Evolutionary conservation across 1,140 invertebrate genomes (phyloP).

Genomic region (Sinonovacula constricta): DNA sequence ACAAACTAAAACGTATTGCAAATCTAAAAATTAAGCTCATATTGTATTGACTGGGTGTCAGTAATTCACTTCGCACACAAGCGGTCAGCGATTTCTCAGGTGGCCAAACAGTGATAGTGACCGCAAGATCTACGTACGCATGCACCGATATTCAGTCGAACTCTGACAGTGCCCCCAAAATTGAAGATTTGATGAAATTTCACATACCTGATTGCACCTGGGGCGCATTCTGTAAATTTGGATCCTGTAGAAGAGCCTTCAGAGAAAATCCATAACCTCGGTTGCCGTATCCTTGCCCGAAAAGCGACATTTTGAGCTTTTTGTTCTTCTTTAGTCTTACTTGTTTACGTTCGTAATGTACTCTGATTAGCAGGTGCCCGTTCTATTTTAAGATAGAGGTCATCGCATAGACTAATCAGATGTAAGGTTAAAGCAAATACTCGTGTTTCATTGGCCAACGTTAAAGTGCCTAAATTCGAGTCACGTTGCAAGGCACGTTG

Average conservation of each 20-base stretch:
- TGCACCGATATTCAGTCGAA: no score
- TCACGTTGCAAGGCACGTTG: slow-evolving; percentile 27
- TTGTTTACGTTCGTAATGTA: not conserved
- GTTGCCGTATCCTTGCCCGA: slow-evolving; percentile 48
- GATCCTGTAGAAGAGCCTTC: slow-evolving; percentile 68
- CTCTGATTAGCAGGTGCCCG: not conserved
- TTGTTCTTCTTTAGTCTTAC: not conserved
- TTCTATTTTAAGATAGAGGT: not conserved
- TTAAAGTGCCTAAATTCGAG: not conserved
- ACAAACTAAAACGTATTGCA: no score
- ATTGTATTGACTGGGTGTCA: no score
- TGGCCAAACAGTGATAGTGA: no score
- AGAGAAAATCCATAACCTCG: slow-evolving; percentile 60
- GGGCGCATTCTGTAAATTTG: slow-evolving; percentile 65
- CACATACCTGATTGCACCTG: slow-evolving; percentile 44
- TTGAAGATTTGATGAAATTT: no score
- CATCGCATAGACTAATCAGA: slow-evolving; percentile 5
- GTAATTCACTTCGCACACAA: no score
- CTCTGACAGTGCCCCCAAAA: no score
- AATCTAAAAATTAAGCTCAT: no score
- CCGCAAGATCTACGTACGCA: no score
- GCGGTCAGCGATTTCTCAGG: no score
- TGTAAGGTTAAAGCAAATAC: not conserved
- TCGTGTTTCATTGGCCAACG: slow-evolving; percentile 5
- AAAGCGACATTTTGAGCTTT: slow-evolving; percentile 52